Percentiles rank a stretch among this genome's conserved stretches.
phyloP scores from a whole-genome alignment of 92 coral and sea anemone species.

The Muricea muricata region DNA sequence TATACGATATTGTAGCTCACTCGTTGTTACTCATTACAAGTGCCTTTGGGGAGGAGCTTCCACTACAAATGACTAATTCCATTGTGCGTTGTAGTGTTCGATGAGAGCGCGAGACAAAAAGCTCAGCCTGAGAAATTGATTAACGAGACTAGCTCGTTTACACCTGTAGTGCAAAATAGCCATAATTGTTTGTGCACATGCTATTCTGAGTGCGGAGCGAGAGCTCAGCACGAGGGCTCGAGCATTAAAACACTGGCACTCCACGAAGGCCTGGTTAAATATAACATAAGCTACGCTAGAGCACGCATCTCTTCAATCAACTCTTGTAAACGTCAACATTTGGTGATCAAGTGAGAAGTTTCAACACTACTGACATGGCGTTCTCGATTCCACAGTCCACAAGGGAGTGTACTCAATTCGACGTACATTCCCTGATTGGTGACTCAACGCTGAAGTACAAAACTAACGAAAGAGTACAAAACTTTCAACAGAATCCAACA shows the following conservation, averaged over 20 bases:
- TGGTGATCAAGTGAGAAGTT: too few relatives aligned
- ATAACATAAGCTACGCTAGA: background rate
- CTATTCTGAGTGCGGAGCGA: conserved; percentile 32
- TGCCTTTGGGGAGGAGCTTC: conserved; percentile 44
- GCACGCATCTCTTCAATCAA: background rate
- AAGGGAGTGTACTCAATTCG: conserved; percentile 34
- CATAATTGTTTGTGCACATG: conserved; percentile 52
- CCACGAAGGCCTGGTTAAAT: conserved; percentile 8
- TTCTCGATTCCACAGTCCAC: conserved; percentile 28
- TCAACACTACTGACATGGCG: too few relatives aligned
- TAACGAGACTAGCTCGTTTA: conserved; percentile 48
- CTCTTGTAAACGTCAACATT: too few relatives aligned
- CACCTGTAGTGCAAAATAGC: conserved; percentile 32
- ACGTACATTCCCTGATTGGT: conserved; percentile 37
- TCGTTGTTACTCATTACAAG: conserved; percentile 32
- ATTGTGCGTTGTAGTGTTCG: conserved; percentile 51
- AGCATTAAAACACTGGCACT: background rate
- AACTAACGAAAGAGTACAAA: conserved; percentile 14
- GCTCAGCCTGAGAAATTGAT: conserved; percentile 50
- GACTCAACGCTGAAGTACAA: conserved; percentile 39
- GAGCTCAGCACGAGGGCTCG: conserved; percentile 51
- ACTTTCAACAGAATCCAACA: background rate
- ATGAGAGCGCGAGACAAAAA: conserved; percentile 39
- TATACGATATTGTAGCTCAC: background rate
- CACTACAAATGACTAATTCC: conserved; percentile 50